Evolutionary conservation across 2,797 vertebrate species (phyloP).

Genomic region (Hydrolagus colliei): DNA sequence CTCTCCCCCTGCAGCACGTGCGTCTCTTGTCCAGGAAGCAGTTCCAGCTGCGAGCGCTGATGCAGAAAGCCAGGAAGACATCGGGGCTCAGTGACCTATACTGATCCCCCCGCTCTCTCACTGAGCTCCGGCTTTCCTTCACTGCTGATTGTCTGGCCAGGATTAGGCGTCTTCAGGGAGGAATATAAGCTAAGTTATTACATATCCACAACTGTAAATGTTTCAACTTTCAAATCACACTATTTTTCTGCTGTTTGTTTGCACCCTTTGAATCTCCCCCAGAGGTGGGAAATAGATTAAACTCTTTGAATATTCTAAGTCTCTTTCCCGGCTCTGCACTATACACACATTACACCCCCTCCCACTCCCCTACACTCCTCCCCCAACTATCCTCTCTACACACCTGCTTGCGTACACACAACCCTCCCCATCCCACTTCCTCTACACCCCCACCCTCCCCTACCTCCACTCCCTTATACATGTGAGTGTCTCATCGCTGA

Average conservation of each 20-base stretch:
- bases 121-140: background rate
- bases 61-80: conserved; percentile 98
- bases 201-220: conserved; percentile 63
- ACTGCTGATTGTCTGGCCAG: background rate
- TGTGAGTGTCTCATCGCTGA: too few relatives aligned
- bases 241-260: conserved; percentile 71
- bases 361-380: too few relatives aligned
- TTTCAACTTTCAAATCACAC: conserved; percentile 76
- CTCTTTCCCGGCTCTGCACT: background rate
- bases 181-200: conserved; percentile 64
- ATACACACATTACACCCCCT: too few relatives aligned
- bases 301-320: background rate
- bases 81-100: conserved; percentile 96
- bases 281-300: conserved; percentile 32
- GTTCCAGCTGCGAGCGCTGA: conserved; percentile 94
- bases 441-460: too few relatives aligned
- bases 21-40: conserved; percentile 94
- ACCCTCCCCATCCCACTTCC: too few relatives aligned
- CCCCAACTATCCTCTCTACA: too few relatives aligned
- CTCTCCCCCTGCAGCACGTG: conserved; percentile 69
- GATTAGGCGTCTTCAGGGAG: conserved; percentile 44
- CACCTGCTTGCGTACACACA: too few relatives aligned
- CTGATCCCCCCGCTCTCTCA: conserved; percentile 51
- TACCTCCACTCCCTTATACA: too few relatives aligned
- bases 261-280: conserved; percentile 66